Evolutionary conservation across 2,113 vertebrate species (phyloP), one percentile per base, ranked within the genome.

Genomic region (Columba livia): DNA sequence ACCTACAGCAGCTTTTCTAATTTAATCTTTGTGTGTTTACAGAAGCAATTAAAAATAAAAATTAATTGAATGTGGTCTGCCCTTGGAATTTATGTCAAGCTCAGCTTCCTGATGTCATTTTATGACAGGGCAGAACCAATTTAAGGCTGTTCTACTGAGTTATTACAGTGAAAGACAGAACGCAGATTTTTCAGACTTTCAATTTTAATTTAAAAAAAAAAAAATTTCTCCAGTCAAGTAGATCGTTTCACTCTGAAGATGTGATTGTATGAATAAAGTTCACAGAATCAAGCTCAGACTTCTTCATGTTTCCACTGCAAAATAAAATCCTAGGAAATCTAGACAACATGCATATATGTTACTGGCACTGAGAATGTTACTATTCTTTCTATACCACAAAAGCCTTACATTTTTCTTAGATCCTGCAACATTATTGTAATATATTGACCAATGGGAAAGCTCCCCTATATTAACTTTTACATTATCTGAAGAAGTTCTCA

Each of bases 31-130:
- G 34, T 88, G 74, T 83, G 56, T 77, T 93, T 91, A 90, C 79
- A 67, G 70, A 89, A 94, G 56, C 70, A 69, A 85, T 86, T 93
- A 90, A 83, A 91, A 78, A 89, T 54, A 93, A 94, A 96, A 95
- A 88, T 84, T 21, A 73, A 51, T 88, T 79, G 32, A 90, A 79
- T 92, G 38, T 65, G 74, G 58, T 53, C 53, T 54, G 31, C 47
- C 69, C 20, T 69, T 57, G 31, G 40, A 66, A 51, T 62, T 47
- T 31, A 61, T 75, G 57, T 58, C 81, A 85, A 75, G 47, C 29
- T 50, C 44, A 79, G 36, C 69, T 91, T 94, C 64, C 75, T 90
- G 53, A 56, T 81, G 18, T 77, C 80, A 32, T 62, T 81, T 78
- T 77, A 47, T 83, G 61, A 75, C 48, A 77, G 50, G 9, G 25